phyloP scores from a whole-genome alignment of 2,888 invertebrate genomes.

The Doris montereyensis region DNA sequence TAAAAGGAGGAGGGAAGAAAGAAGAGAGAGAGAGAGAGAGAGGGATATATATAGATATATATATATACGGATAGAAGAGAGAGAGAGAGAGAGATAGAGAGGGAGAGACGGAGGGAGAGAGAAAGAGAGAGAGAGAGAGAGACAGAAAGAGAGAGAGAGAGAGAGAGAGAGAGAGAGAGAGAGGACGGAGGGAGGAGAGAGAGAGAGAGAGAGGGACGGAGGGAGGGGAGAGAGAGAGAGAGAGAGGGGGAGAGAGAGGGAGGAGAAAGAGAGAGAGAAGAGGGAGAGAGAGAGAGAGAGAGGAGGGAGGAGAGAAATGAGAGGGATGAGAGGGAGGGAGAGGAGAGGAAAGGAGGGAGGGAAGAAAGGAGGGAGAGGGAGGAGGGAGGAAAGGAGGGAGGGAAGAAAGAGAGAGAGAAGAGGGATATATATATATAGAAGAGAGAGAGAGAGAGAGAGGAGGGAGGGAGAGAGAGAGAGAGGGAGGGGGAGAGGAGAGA shows the following conservation, averaged over 20 bases:
- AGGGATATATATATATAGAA: neutral
- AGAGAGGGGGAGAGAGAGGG: neutral
- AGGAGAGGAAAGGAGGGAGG: neutral
- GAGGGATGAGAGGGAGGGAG: neutral
- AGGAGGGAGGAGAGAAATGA: neutral
- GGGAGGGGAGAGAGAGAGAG: neutral
- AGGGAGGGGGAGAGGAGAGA: conserved; percentile 8
- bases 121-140: conserved; percentile 11
- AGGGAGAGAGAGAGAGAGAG: neutral
- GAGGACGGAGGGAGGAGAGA: no score
- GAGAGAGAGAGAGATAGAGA: no score
- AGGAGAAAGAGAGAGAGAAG: neutral
- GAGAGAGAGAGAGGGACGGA: neutral
- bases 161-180: neutral
- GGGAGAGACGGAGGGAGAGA: no score
- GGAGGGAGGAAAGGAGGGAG: neutral
- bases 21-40: neutral
- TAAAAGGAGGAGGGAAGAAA: no score
- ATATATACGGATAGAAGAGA: no score
- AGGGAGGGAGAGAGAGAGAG: neutral
- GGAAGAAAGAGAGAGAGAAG: neutral
- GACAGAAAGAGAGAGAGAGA: conserved; percentile 6
- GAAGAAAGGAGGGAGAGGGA: neutral
- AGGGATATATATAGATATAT: no score
- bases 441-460: neutral